Evolutionary conservation across 2,113 vertebrate genomes (phyloP).

Genomic region (Enhydra lutris): DNA sequence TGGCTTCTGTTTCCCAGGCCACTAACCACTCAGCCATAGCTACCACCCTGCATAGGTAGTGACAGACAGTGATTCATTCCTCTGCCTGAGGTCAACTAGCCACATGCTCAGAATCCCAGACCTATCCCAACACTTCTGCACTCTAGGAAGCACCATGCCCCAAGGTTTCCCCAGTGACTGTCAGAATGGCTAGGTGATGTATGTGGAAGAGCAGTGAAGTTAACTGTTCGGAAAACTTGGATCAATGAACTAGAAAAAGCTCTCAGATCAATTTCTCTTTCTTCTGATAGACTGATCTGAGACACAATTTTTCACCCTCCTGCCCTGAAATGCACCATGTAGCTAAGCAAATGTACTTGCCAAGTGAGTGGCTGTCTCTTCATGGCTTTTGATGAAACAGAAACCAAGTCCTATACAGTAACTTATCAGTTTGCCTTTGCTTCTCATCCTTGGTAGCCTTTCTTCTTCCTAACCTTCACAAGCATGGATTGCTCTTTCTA

Average conservation of each 20-base stretch:
- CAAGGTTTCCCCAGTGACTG: not conserved
- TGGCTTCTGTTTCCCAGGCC: not conserved
- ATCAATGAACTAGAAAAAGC: not conserved
- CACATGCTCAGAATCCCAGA: not conserved
- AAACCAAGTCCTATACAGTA: not conserved
- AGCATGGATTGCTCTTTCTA: not conserved
- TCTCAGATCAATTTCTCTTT: not conserved
- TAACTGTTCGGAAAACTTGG: not conserved
- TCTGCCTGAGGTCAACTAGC: not conserved
- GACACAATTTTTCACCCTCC: not conserved
- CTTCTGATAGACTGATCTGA: not conserved
- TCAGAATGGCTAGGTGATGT: not conserved
- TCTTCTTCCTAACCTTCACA: not conserved
- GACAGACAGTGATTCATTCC: not conserved
- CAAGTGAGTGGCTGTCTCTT: not conserved
- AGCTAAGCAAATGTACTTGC: not conserved
- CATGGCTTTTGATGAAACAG: not conserved
- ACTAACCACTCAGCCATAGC: not conserved
- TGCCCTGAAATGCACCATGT: not conserved
- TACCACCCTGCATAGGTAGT: not conserved
- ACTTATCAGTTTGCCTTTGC: not conserved
- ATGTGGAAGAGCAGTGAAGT: not conserved
- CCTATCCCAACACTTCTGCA: not conserved
- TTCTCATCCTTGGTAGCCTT: not conserved
- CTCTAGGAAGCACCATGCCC: not conserved